Percentiles rank a stretch among this genome's conserved stretches.
These are phyloP conservation scores for Coregonus sp. DNA, from an alignment of 2,797 vertebrate species.

Conservation along the genomic window DNA sequence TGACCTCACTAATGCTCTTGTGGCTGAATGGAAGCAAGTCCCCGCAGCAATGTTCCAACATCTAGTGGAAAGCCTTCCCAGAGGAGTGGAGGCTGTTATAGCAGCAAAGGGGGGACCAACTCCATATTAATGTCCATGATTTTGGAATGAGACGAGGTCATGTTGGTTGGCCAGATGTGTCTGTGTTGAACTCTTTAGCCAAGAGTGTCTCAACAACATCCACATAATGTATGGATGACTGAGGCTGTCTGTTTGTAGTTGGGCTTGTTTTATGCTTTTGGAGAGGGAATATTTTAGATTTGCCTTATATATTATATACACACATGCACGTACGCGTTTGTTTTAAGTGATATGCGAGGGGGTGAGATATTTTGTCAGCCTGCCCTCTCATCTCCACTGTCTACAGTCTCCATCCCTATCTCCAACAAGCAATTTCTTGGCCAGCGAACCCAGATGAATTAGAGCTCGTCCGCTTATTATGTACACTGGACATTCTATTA, in stretches of 20 bases:
- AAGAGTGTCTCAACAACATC: not conserved
- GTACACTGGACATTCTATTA: slow-evolving; percentile 56
- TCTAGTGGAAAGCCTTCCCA: no score
- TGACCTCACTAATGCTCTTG: no score
- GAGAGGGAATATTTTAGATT: not conserved
- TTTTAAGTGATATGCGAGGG: not conserved
- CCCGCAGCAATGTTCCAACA: no score
- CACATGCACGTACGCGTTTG: no score
- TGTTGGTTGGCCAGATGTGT: not conserved
- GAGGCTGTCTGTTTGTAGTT: not conserved
- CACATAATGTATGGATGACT: not conserved
- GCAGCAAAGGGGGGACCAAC: no score
- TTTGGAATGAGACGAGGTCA: slow-evolving; percentile 1
- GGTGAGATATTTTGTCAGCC: slow-evolving; percentile 4
- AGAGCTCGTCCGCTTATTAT: slow-evolving; percentile 46
- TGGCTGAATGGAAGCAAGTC: no score
- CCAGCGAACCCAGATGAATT: slow-evolving; percentile 45
- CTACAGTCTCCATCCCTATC: slow-evolving; percentile 34
- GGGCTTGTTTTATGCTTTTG: not conserved
- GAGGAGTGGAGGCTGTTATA: no score
- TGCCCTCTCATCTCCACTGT: not conserved
- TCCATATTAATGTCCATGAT: no score
- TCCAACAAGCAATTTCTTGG: slow-evolving; percentile 45
- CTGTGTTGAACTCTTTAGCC: not conserved
- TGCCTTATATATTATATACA: not conserved